Percentiles rank a stretch among this genome's conserved stretches.
Conservation (phyloP, 2,113 vertebrate genomes). For the Entelurus aequoreus region DNA sequence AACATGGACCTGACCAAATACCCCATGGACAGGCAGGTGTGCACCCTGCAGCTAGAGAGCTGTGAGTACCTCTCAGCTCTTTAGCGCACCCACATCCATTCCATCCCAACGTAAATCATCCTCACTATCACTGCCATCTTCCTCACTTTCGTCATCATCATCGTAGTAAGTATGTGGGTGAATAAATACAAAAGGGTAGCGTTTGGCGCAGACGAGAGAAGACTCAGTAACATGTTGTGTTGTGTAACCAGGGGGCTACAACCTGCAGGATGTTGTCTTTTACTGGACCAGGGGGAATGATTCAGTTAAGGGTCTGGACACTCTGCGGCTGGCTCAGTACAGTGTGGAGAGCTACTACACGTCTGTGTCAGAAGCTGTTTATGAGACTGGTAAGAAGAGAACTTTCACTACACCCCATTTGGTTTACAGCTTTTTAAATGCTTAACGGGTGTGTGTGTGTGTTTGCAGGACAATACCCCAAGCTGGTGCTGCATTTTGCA, state of each 20-base stretch:
- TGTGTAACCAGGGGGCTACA: slow-evolving; percentile 81
- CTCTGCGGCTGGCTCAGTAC: slow-evolving; percentile 81
- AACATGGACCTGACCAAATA: slow-evolving; percentile 92
- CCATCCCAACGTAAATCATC: no score
- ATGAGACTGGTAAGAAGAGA: slow-evolving; percentile 78
- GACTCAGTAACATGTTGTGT: slow-evolving; percentile 9
- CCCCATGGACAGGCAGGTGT: slow-evolving; percentile 88
- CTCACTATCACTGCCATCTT: slow-evolving; percentile 8
- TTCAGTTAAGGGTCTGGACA: slow-evolving; percentile 81
- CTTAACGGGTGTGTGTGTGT: background rate
- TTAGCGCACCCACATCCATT: slow-evolving; percentile 6
- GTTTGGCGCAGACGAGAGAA: background rate
- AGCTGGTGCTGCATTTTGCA: slow-evolving; percentile 84
- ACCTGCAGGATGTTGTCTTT: slow-evolving; percentile 85
- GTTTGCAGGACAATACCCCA: slow-evolving; percentile 79
- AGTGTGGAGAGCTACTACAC: slow-evolving; percentile 86
- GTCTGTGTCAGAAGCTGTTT: slow-evolving; percentile 81
- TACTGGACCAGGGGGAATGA: slow-evolving; percentile 90
- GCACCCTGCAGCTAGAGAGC: slow-evolving; percentile 90
- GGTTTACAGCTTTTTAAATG: background rate
- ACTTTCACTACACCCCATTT: background rate
- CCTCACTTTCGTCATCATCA: slow-evolving; percentile 14
- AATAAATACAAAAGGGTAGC: background rate
- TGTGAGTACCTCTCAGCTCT: slow-evolving; percentile 71
- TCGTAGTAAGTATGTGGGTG: slow-evolving; percentile 34